phyloP scores from a whole-genome alignment of 2,888 invertebrate species.

The Athripsodes cinereus region DNA sequence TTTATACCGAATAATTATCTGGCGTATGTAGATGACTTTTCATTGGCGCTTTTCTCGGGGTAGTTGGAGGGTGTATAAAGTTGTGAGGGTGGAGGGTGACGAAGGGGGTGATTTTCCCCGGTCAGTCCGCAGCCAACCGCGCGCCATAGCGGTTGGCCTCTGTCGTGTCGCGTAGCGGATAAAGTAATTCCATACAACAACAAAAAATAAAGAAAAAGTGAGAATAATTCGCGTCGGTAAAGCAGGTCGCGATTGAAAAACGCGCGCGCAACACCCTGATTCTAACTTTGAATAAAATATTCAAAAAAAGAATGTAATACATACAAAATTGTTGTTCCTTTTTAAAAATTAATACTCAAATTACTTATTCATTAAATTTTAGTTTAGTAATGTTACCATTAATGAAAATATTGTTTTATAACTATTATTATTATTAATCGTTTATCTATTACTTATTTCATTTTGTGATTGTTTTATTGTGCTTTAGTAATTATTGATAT shows the following conservation, averaged over 20 bases:
- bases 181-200: constrained; percentile 4
- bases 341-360: no score
- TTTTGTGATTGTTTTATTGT: no score
- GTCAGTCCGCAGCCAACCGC: constrained; percentile 38
- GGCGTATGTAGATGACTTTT: background rate
- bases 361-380: no score
- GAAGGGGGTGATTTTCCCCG: constrained; percentile 33
- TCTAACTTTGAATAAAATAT: constrained; percentile 6
- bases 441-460: no score
- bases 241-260: constrained; percentile 11
- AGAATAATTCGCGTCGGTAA: constrained; percentile 19
- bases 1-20: background rate
- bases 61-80: constrained; percentile 18
- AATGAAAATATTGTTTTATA: no score
- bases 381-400: no score
- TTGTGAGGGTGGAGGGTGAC: constrained; percentile 27
- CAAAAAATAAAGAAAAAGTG: background rate
- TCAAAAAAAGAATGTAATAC: background rate
- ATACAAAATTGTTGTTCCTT: no score
- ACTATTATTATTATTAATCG: no score
- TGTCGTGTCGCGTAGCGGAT: constrained; percentile 17
- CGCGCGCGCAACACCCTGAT: constrained; percentile 14
- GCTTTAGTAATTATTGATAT: no score
- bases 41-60: constrained; percentile 23
- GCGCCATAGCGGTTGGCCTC: constrained; percentile 34